Evolutionary conservation across 2,888 invertebrate species (phyloP), one percentile per base, ranked within the genome.

Genomic region (Resseliella maxima): DNA sequence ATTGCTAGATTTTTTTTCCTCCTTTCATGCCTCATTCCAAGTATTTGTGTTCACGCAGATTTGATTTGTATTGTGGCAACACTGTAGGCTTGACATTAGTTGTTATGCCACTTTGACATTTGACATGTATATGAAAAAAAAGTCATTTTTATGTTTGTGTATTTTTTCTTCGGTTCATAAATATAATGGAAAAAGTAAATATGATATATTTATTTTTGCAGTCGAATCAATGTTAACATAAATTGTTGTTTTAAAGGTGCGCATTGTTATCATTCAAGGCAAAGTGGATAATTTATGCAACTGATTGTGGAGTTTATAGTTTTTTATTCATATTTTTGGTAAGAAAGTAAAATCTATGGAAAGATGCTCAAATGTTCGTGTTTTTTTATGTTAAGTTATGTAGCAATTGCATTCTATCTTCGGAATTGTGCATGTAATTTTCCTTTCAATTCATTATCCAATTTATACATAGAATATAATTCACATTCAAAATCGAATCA

Each of bases 111-210:
- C 38, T 83, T 83, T 83, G 83, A 83, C 83, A 83, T 38, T 83
- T 83, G 21, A n/a, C n/a, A n/a, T n/a, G n/a, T n/a, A n/a, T 18
- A 10, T n/a, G 6, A 38, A 18, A 12, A 38, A 83, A 38, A 36
- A 83, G 24, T 83, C 72, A 35, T 72, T 72, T 72, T 72, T 72
- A 35, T 72, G n/a, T 72, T 72, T n/a, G n/a, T 31, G 72, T 72
- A n/a, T 72, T 72, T 72, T 15, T 31, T 72, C 35, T 72, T 72
- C 31, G 1, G 72, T 72, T 72, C 72, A 72, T 72, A 18, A 72
- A 72, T 72, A 72, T 72, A 12, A 31, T 31, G 1, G 8, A 72
- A 15, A 15, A 31, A 72, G 31, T 31, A 31, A 31, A 72, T 31
- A 72, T n/a, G n/a, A n/a, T n/a, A 59, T 24, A 8, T 72, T 72